Conservation (phyloP, 2,888 invertebrate genomes). For the Aporophyla lueneburgensis region DNA sequence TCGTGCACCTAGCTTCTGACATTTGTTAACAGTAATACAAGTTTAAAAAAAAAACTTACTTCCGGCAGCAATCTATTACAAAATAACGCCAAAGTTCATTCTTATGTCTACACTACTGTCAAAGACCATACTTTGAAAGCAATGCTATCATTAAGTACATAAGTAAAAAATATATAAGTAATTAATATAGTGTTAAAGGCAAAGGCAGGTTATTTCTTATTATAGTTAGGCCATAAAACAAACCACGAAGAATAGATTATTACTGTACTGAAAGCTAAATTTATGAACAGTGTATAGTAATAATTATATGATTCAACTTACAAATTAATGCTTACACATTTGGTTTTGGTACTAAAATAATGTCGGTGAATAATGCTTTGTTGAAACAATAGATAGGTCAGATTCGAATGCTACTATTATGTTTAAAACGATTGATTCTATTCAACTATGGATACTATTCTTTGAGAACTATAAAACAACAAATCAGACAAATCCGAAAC, state of each 20-base stretch:
- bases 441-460: neutral
- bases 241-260: neutral
- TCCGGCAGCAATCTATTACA: too few species aligned
- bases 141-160: too few species aligned
- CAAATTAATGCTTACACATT: conserved; percentile 14
- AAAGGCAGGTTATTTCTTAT: conserved; percentile 61
- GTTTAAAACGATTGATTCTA: neutral
- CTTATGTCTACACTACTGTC: too few species aligned
- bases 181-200: conserved; percentile 21
- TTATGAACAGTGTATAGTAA: neutral
- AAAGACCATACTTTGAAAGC: too few species aligned
- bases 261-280: neutral
- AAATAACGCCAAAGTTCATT: too few species aligned
- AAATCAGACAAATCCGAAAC: conserved; percentile 55
- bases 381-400: conserved; percentile 2
- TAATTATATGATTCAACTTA: conserved; percentile 2
- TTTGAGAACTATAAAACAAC: conserved; percentile 12
- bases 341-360: neutral
- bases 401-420: neutral
- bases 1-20: neutral
- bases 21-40: neutral
- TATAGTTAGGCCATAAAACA: conserved; percentile 47
- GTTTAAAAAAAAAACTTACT: too few species aligned
- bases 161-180: too few species aligned
- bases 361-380: conserved; percentile 10